Evolutionary conservation across 2,113 vertebrate genomes (phyloP).

Genomic region (Alouatta palliata): DNA sequence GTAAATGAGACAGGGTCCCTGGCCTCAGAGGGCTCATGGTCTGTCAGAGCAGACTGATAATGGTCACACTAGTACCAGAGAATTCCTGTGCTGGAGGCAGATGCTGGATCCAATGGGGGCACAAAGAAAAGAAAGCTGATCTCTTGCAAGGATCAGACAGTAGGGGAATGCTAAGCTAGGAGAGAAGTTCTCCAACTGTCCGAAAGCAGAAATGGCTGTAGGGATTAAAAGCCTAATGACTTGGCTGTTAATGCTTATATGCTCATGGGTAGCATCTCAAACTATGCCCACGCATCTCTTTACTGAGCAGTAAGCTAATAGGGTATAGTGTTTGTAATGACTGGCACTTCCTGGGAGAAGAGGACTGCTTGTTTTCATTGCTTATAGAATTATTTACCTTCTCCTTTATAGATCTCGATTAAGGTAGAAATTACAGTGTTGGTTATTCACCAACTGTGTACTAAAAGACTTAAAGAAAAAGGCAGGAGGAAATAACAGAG

Average conservation of each 20-base stretch:
- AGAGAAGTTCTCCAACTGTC: not conserved
- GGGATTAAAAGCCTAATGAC: not conserved
- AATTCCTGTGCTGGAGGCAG: fast-evolving
- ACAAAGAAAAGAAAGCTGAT: not conserved
- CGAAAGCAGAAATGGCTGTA: not conserved
- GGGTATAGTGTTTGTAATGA: fast-evolving
- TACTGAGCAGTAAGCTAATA: too few relatives aligned
- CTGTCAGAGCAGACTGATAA: not conserved
- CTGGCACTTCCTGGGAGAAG: not conserved
- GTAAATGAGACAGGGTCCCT: not conserved
- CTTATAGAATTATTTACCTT: not conserved
- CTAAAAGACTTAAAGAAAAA: not conserved
- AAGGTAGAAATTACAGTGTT: not conserved
- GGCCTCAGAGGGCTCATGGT: not conserved
- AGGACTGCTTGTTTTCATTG: not conserved
- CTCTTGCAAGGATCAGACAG: not conserved
- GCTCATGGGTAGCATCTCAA: not conserved
- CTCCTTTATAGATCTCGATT: not conserved
- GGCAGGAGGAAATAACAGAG: not conserved
- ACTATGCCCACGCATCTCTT: fast-evolving
- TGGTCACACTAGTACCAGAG: not conserved
- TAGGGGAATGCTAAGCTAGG: too few relatives aligned
- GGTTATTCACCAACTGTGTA: not conserved
- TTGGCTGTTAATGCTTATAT: not conserved
- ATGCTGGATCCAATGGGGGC: not conserved